Base-by-base conservation (phyloP, 2,888 invertebrate species). In the Allolobophora icterica region DNA sequence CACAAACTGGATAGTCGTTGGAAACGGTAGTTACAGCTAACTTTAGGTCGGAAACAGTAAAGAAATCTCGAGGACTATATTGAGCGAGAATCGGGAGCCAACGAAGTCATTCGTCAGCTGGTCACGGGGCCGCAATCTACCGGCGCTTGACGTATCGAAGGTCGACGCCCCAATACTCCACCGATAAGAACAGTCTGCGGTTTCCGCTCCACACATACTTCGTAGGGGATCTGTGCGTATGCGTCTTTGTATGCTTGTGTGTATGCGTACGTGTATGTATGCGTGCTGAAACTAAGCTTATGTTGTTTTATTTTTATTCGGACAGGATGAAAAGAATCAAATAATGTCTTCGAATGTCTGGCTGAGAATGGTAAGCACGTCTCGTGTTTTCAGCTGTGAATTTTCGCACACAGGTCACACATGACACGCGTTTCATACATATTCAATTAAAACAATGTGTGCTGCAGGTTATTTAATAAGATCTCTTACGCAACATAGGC, bases 261-360 rank as follows among this genome's bases (percentile, higher is more conserved):
- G 71, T n/a, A 13, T n/a, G 71, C 71, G 30, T n/a, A 6, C n/a
- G 8, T 71, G n/a, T 71, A n/a, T 71, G n/a, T n/a, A 71, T 71
- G n/a, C 13, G 71, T 71, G 3, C 15, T 52, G 52, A 52, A 52
- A 52, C 52, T 52, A n/a, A n/a, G n/a, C n/a, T n/a, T n/a, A 24
- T 52, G 52, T 13, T n/a, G 71, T 71, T 30, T 52, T 52, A 15
- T 52, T 52, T 71, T 30, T n/a, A 71, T 71, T n/a, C 13, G 30
- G 71, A 89, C 93, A 98, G 99, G 99, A 99, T 95, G 99, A 99
- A 96, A 99, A 99, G 96, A 99, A 98, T 96, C 99, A 99, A 96
- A 98, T 99, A 94, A 98, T 99, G 99, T 99, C 99, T 96, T 92
- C 92, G n/a, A 92, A 92, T 58, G 92, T 92, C 24, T 92, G 92